Conservation (phyloP, 2,888 invertebrate genomes). For the Merodon equestris region DNA sequence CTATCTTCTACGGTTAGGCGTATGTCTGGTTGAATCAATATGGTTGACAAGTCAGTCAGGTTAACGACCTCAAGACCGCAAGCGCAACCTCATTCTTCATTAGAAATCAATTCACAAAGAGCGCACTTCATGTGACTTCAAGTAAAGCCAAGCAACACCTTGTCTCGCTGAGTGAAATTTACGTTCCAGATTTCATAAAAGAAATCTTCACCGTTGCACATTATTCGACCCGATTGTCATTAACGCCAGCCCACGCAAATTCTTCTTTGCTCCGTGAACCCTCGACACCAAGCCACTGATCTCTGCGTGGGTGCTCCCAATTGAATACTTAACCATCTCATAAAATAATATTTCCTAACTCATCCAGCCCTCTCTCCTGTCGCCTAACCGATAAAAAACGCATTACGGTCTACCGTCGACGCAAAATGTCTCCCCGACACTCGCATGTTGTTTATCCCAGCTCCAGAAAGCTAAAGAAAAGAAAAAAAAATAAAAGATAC, state of each 20-base stretch:
- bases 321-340: constrained; percentile 25
- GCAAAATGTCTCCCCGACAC: not conserved
- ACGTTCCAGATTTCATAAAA: not conserved
- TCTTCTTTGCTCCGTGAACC: constrained; percentile 7
- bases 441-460: constrained; percentile 3
- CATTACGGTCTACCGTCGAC: not conserved
- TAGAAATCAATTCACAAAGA: too few species aligned
- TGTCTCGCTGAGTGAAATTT: too few species aligned
- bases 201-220: constrained; percentile 3
- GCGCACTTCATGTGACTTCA: too few species aligned
- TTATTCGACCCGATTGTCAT: constrained; percentile 34
- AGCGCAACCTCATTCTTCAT: too few species aligned
- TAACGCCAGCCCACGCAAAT: constrained; percentile 24
- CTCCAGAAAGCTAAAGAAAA: not conserved
- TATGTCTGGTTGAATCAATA: too few species aligned
- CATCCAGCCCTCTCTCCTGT: too few species aligned
- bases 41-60: too few species aligned
- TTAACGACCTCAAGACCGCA: too few species aligned
- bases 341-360: constrained; percentile 47
- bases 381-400: too few species aligned
- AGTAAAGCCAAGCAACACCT: too few species aligned
- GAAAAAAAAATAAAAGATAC: too few species aligned
- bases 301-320: constrained; percentile 43
- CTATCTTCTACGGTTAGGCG: too few species aligned
- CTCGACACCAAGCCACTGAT: not conserved